These are phyloP conservation scores for Marisa cornuarietis DNA, from an alignment of 1,140 invertebrate genomes.

Conservation along the genomic window DNA sequence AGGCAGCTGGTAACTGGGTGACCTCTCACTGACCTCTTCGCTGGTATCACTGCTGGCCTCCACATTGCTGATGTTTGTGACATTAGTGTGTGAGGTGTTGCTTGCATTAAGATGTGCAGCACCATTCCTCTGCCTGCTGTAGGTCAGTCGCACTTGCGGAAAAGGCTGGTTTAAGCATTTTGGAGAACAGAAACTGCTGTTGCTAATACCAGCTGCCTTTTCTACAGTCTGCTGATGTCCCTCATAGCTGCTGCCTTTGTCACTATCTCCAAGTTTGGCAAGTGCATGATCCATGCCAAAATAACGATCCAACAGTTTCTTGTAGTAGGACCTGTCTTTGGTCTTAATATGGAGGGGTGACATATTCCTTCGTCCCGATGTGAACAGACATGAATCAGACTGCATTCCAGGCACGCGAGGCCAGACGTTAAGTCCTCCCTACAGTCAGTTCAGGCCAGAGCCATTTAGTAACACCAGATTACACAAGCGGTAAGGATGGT, in stretches of 20 bases:
- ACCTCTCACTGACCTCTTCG: too few relatives aligned
- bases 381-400: background rate
- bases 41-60: too few relatives aligned
- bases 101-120: too few relatives aligned
- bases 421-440: background rate
- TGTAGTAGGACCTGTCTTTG: constrained; percentile 60
- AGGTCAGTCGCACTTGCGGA: constrained; percentile 50
- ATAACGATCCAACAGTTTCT: constrained; percentile 59
- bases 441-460: too few relatives aligned
- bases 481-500: too few relatives aligned
- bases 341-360: constrained; percentile 39
- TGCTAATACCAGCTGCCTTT: background rate
- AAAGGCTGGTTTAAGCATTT: constrained; percentile 43
- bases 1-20: too few relatives aligned
- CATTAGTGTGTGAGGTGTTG: too few relatives aligned
- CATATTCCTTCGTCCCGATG: background rate
- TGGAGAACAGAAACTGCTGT: background rate
- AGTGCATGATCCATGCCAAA: constrained; percentile 59
- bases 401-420: background rate
- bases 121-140: constrained; percentile 39
- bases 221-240: background rate
- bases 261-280: constrained; percentile 39
- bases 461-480: too few relatives aligned
- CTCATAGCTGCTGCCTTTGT: background rate
- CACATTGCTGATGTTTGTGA: too few relatives aligned